Conservation (phyloP, 2,888 invertebrate genomes). For the Metellina segmentata region DNA sequence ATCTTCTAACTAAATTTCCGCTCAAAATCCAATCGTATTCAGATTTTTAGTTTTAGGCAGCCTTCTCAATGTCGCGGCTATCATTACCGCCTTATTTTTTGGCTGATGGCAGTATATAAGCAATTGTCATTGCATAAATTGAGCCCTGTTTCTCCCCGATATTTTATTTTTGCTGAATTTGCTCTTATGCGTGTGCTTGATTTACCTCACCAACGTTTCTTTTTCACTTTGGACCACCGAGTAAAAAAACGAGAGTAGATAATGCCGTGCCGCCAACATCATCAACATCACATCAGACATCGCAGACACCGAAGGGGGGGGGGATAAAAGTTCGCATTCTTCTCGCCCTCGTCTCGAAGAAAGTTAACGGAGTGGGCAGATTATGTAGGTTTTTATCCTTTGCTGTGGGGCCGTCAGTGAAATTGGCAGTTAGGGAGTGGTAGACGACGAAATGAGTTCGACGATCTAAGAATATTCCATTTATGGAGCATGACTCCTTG, state of each 20-base stretch:
- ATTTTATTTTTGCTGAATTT: no score
- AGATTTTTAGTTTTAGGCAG: no score
- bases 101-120: no score
- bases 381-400: conserved; percentile 44
- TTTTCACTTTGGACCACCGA: background rate
- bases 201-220: background rate
- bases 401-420: background rate
- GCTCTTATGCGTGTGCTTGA: no score
- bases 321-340: background rate
- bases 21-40: no score
- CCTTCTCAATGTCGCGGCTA: no score
- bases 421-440: conserved; percentile 38
- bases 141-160: no score
- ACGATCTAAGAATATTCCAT: conserved; percentile 44
- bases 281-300: background rate
- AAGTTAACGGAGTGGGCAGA: conserved; percentile 44
- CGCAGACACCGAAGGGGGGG: conserved; percentile 8
- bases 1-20: no score
- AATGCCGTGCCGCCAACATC: background rate
- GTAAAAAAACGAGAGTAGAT: background rate
- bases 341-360: conserved; percentile 37
- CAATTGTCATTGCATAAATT: no score
- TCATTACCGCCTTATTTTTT: no score
- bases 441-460: conserved; percentile 38
- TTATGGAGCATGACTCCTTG: conserved; percentile 5